These are phyloP conservation scores for Danionella dracula DNA, from an alignment of 2,797 vertebrate species.

Conservation along the genomic window DNA sequence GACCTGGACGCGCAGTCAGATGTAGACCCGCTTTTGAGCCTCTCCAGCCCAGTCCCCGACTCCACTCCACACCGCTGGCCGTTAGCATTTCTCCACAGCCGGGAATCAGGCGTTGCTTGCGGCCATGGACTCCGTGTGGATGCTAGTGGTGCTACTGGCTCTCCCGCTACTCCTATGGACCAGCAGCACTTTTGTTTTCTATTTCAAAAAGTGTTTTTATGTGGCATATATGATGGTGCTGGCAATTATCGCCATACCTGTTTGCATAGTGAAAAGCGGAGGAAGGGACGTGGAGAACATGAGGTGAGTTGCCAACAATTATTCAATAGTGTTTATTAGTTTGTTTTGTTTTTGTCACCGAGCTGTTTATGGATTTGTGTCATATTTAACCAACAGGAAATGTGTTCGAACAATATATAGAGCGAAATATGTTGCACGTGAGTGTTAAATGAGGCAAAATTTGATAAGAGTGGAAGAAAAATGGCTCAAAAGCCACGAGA, in stretches of 20 bases:
- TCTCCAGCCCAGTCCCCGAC: neutral
- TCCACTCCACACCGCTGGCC: constrained; percentile 10
- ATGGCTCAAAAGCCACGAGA: too few relatives aligned
- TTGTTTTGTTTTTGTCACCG: too few relatives aligned
- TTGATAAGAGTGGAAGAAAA: neutral
- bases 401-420: neutral
- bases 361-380: too few relatives aligned
- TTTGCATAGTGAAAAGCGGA: constrained; percentile 81
- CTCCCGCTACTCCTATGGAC: constrained; percentile 68
- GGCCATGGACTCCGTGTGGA: constrained; percentile 68
- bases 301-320: constrained; percentile 72
- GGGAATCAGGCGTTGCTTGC: constrained; percentile 11
- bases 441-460: neutral
- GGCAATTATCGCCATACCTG: constrained; percentile 60
- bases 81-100: neutral
- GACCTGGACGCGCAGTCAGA: constrained; percentile 26
- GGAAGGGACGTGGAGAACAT: constrained; percentile 89
- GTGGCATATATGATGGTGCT: constrained; percentile 71
- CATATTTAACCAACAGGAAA: too few relatives aligned
- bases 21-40: constrained; percentile 26
- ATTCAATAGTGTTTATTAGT: too few relatives aligned
- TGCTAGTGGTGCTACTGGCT: constrained; percentile 67
- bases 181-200: constrained; percentile 77
- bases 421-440: neutral
- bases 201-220: constrained; percentile 79